phyloP scores from a whole-genome alignment of 2,113 vertebrate genomes.

The Aegithalos caudatus region DNA sequence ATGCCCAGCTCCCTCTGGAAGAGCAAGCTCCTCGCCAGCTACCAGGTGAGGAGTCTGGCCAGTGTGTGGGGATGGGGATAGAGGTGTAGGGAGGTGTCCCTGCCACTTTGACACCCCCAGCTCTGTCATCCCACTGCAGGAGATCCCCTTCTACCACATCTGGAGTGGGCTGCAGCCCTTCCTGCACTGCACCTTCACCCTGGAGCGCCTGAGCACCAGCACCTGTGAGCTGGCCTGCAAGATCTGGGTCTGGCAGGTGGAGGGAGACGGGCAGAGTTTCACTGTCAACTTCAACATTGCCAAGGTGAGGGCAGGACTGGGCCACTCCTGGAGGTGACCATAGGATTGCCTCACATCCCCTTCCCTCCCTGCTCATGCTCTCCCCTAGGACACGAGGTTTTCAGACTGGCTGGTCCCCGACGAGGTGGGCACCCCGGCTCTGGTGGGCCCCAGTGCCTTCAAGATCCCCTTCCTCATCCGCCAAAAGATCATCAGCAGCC shows the following conservation, averaged over 20 bases:
- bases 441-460: conserved; percentile 98
- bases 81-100: background rate
- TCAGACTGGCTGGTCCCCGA: conserved; percentile 79
- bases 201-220: conserved; percentile 92
- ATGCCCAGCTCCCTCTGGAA: conserved; percentile 97
- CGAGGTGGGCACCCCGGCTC: conserved; percentile 88
- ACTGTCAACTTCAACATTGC: conserved; percentile 92
- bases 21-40: conserved; percentile 95
- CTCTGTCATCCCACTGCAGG: conserved; percentile 65
- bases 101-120: background rate
- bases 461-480: conserved; percentile 99
- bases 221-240: conserved; percentile 95
- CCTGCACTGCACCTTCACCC: conserved; percentile 94
- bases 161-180: conserved; percentile 91
- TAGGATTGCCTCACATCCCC: background rate
- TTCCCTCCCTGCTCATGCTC: background rate
- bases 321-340: too few relatives aligned
- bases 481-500: conserved; percentile 99
- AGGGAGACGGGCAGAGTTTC: conserved; percentile 96
- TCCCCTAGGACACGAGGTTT: conserved; percentile 83
- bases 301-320: conserved; percentile 80
- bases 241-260: conserved; percentile 98
- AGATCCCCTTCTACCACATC: conserved; percentile 98
- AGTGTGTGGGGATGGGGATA: background rate
- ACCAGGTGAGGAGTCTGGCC: conserved; percentile 78